Percentiles rank a stretch among this genome's conserved stretches.
phyloP scores from a whole-genome alignment of 2,113 vertebrate genomes.

The Steatornis caripensis region DNA sequence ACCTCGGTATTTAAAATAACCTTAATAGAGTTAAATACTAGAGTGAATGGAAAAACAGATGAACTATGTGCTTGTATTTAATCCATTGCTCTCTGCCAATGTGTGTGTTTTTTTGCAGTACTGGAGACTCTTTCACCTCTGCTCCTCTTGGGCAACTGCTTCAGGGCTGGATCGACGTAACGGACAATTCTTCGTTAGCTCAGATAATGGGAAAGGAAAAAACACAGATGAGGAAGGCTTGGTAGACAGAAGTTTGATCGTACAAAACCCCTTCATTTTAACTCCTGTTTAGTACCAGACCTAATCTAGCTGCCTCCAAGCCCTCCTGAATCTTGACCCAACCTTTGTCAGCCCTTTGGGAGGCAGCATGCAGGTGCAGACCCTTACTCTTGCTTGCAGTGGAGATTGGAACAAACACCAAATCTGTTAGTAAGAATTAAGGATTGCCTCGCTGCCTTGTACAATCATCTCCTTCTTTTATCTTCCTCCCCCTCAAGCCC shows the following conservation, averaged over 20 bases:
- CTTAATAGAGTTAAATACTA: background rate
- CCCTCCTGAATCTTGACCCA: background rate
- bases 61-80: background rate
- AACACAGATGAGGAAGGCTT: background rate
- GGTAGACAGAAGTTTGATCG: background rate
- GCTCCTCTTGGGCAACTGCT: background rate
- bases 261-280: background rate
- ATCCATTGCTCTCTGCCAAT: background rate
- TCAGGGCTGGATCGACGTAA: background rate
- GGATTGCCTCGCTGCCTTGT: background rate
- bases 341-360: background rate
- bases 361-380: background rate
- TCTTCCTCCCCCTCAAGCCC: background rate
- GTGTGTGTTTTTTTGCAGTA: background rate
- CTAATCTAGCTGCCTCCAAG: background rate
- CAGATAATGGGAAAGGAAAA: background rate
- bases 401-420: background rate
- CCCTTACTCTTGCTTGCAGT: background rate
- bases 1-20: conserved; percentile 2
- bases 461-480: background rate
- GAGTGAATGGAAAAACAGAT: conserved; percentile 8
- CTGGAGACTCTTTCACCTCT: background rate
- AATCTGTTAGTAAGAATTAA: background rate
- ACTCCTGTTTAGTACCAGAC: background rate
- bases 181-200: background rate